These are phyloP conservation scores for Cygnus atratus DNA, from an alignment of 2,113 vertebrate species.

Conservation along the genomic window DNA sequence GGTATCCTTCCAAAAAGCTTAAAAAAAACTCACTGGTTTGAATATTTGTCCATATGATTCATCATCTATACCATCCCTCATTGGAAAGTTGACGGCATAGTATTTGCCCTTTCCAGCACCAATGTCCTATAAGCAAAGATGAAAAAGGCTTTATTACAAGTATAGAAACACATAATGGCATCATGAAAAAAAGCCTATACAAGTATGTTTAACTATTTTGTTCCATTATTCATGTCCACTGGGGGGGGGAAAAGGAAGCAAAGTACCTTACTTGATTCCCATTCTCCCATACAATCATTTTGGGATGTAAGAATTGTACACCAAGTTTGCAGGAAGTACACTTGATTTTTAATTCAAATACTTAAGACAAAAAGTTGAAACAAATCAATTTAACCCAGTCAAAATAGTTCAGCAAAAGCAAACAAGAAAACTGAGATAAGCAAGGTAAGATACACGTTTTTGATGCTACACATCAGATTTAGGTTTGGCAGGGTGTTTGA, in stretches of 20 bases:
- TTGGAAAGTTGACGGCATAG: conserved; percentile 87
- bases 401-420: not conserved
- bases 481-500: not conserved
- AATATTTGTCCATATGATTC: conserved; percentile 86
- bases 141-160: not conserved
- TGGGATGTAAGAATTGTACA: not conserved
- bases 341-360: not conserved
- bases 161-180: not conserved
- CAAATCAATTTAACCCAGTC: not conserved
- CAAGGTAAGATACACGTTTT: not conserved
- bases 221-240: not conserved
- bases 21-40: conserved; percentile 79
- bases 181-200: not conserved
- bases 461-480: not conserved
- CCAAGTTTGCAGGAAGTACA: not conserved
- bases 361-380: not conserved
- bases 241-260: not conserved
- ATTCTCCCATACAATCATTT: not conserved
- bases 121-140: conserved; percentile 80
- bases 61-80: conserved; percentile 88
- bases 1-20: not conserved
- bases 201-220: not conserved
- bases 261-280: not conserved
- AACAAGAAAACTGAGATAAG: not conserved
- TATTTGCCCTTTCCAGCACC: conserved; percentile 92